A percentile compares a stretch with the other conserved stretches of the same genome.
phyloP scores from a whole-genome alignment of 2,113 vertebrate species.

The Colaptes auratus region DNA sequence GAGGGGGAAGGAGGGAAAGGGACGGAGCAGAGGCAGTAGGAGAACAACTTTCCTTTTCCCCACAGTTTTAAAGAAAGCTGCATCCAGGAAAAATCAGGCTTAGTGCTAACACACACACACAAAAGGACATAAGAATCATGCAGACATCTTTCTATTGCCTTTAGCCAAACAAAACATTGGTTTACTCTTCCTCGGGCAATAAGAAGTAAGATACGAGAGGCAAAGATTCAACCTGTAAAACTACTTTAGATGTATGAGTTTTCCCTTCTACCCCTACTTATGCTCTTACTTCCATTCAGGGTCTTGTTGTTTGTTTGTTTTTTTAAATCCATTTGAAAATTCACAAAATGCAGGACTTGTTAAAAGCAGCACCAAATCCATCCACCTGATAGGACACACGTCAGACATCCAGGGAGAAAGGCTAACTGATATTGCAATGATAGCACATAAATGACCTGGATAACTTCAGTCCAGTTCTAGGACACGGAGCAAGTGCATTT shows the following conservation, averaged over 20 bases:
- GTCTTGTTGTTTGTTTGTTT: neutral
- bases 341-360: neutral
- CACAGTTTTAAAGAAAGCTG: slow-evolving; percentile 3
- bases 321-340: neutral
- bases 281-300: neutral
- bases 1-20: slow-evolving; percentile 29
- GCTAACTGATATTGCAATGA: neutral
- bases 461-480: neutral
- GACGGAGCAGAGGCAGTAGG: neutral
- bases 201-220: neutral
- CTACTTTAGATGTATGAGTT: neutral
- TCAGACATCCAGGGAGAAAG: neutral
- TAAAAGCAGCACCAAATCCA: neutral
- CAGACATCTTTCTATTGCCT: neutral
- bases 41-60: neutral
- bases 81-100: neutral
- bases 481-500: neutral
- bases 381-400: neutral
- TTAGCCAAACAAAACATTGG: slow-evolving; percentile 14
- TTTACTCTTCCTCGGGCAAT: slow-evolving; percentile 60
- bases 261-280: slow-evolving; percentile 12
- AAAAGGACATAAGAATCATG: neutral
- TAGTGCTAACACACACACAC: neutral
- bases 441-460: neutral
- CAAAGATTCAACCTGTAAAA: slow-evolving; percentile 11